phyloP scores from a whole-genome alignment of 35 echinoderm and acorn worm species.

The Chiridota heheva region DNA sequence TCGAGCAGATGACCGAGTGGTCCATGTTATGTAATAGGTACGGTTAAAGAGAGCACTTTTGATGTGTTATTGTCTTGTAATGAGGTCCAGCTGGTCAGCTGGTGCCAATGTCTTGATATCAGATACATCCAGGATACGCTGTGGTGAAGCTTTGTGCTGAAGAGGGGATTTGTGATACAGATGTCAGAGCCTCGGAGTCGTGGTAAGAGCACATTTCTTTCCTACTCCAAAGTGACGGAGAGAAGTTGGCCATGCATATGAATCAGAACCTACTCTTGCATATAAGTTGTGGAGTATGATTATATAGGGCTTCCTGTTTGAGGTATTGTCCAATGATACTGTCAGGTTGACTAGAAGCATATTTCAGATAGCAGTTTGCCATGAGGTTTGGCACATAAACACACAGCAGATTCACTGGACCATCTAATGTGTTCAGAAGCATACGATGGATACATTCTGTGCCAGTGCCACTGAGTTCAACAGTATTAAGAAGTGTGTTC shows the following conservation, averaged over 20 bases:
- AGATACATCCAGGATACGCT: slow-evolving; percentile 55
- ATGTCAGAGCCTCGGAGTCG: no score
- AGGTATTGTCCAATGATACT: not conserved
- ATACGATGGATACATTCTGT: slow-evolving; percentile 1
- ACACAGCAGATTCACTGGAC: slow-evolving; percentile 14
- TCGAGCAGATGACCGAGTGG: slow-evolving; percentile 16
- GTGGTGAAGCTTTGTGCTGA: slow-evolving; percentile 53
- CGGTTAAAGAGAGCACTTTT: slow-evolving; percentile 35
- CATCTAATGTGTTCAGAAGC: not conserved
- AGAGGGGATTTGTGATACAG: slow-evolving; percentile 14
- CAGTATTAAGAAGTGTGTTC: not conserved
- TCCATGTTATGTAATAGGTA: slow-evolving; percentile 57
- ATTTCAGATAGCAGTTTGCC: not conserved
- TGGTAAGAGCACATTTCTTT: not conserved
- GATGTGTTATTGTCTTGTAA: slow-evolving; percentile 18
- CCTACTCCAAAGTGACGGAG: slow-evolving; percentile 8
- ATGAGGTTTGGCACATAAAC: slow-evolving; percentile 18
- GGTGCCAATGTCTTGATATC: slow-evolving; percentile 52
- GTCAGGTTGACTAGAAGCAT: not conserved
- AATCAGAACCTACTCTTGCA: slow-evolving; percentile 32
- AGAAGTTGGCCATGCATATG: not conserved
- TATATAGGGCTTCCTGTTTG: not conserved
- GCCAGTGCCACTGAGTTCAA: not conserved
- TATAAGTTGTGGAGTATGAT: slow-evolving; percentile 29
- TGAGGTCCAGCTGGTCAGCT: slow-evolving; percentile 29